These are phyloP conservation scores for Ichneumon xanthorius DNA, from an alignment of 2,888 invertebrate genomes.

Conservation along the genomic window DNA sequence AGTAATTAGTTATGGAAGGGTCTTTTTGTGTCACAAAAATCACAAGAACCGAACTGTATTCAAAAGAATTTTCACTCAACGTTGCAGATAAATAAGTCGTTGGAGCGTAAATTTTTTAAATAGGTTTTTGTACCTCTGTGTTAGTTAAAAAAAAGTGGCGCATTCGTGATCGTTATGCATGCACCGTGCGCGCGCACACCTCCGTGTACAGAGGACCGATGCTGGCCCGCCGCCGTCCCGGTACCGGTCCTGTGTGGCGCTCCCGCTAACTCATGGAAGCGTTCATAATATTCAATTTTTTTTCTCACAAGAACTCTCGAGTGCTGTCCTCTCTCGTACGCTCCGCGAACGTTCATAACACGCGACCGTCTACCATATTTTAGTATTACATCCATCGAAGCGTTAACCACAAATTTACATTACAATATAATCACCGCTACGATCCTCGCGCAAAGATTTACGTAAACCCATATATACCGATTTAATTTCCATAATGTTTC, in stretches of 20 bases:
- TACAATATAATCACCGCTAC: background rate
- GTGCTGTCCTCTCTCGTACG: background rate
- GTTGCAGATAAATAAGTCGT: slow-evolving; percentile 39
- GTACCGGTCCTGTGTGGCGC: background rate
- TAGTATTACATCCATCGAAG: background rate
- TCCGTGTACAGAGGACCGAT: too few relatives aligned
- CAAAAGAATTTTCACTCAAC: background rate
- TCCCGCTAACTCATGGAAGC: background rate
- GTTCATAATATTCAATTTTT: background rate
- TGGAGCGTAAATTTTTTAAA: background rate
- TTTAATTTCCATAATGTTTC: background rate
- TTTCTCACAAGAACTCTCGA: background rate
- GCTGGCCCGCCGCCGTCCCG: background rate
- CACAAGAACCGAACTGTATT: too few relatives aligned
- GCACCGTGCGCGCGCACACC: too few relatives aligned
- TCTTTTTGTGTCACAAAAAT: too few relatives aligned
- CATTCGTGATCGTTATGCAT: background rate
- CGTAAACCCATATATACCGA: background rate
- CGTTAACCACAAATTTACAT: background rate
- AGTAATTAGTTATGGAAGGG: too few relatives aligned
- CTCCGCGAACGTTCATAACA: background rate
- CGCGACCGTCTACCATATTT: background rate
- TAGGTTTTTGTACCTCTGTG: background rate
- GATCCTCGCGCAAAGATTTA: background rate
- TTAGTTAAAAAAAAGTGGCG: background rate